phyloP scores from a whole-genome alignment of 1,140 invertebrate genomes.

The Heliconius nattereri region DNA sequence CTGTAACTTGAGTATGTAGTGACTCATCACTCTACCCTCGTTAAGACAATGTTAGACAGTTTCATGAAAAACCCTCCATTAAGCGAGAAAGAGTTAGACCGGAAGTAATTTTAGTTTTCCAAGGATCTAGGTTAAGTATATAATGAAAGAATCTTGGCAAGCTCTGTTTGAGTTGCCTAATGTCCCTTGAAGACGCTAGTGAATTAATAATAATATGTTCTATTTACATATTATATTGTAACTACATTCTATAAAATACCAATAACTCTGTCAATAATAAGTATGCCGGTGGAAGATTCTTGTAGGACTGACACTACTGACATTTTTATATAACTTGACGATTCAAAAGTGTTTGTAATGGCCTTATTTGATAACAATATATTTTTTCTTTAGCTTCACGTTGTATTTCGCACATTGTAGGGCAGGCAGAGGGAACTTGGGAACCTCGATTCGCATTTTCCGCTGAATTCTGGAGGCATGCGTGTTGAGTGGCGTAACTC shows the following conservation, averaged over 20 bases:
- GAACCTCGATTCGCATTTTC: no score
- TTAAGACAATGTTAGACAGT: background rate
- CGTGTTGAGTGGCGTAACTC: no score
- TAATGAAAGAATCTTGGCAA: constrained; percentile 11
- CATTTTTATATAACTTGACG: no score
- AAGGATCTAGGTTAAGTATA: constrained; percentile 10
- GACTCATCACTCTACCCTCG: background rate
- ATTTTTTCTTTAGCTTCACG: background rate
- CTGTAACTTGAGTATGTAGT: background rate
- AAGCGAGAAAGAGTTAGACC: background rate
- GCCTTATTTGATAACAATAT: no score
- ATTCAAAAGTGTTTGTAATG: no score
- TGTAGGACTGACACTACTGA: no score
- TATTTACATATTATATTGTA: no score
- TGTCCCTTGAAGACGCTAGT: background rate
- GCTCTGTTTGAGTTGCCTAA: background rate
- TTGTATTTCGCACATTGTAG: background rate
- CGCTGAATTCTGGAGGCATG: no score
- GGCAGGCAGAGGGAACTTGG: no score
- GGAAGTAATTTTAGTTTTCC: background rate
- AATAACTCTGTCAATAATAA: no score
- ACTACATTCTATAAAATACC: no score
- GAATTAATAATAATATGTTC: background rate
- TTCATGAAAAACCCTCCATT: background rate
- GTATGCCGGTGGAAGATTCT: no score